Evolutionary conservation across 2,113 vertebrate genomes (phyloP).

Genomic region (Hippocampus comes): DNA sequence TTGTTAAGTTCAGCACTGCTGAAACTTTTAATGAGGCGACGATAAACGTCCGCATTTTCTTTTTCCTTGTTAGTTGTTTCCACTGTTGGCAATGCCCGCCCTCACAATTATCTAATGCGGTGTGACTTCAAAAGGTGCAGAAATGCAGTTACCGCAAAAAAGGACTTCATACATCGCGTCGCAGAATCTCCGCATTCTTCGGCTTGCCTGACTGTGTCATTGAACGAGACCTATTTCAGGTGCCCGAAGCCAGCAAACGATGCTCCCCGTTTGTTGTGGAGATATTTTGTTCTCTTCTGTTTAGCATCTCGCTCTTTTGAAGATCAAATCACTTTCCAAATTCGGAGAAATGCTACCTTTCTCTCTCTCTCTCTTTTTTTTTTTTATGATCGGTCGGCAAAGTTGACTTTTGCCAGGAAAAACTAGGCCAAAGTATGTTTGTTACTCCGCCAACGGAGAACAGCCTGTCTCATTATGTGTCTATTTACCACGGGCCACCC

Average conservation of each 20-base stretch:
- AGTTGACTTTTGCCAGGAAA: conserved; percentile 32
- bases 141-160: conserved; percentile 35
- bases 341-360: conserved; percentile 26
- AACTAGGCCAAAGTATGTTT: conserved; percentile 50
- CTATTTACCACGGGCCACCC: conserved; percentile 29
- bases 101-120: conserved; percentile 31
- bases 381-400: conserved; percentile 29
- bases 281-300: conserved; percentile 58
- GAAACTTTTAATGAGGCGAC: conserved; percentile 1
- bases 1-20: neutral
- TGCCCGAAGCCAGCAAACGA: conserved; percentile 56
- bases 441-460: conserved; percentile 36
- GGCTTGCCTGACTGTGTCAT: conserved; percentile 52
- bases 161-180: conserved; percentile 26
- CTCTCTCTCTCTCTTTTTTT: neutral
- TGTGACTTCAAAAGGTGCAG: conserved; percentile 31
- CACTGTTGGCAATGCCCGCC: neutral
- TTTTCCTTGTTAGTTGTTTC: conserved; percentile 4
- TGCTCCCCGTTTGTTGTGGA: conserved; percentile 55
- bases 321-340: conserved; percentile 28
- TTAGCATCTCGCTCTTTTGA: conserved; percentile 48
- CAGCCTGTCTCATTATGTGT: conserved; percentile 38
- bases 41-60: neutral
- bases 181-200: conserved; percentile 46
- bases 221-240: conserved; percentile 40